Evolutionary conservation across 2,888 invertebrate genomes (phyloP).

Genomic region (Lithodes maja): DNA sequence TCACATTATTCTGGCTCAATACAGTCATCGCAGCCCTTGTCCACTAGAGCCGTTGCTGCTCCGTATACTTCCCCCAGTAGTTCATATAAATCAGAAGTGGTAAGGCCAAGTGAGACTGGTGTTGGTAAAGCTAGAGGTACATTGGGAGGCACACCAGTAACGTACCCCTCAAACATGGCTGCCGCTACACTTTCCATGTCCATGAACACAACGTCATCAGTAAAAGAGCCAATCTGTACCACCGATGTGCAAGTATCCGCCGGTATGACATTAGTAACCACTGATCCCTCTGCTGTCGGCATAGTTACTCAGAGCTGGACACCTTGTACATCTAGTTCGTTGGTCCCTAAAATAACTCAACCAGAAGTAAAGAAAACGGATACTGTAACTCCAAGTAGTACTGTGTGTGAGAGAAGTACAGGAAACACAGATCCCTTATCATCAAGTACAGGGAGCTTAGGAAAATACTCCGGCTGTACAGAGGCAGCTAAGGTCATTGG

Average conservation of each 20-base stretch:
- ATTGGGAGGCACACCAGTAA: neutral
- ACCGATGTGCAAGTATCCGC: neutral
- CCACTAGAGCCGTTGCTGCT: neutral
- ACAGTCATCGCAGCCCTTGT: conserved; percentile 12
- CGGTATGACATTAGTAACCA: neutral
- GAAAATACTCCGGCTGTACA: neutral
- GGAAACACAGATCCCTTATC: neutral
- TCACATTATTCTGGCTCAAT: neutral
- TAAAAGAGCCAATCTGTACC: conserved; percentile 19
- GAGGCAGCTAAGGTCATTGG: neutral
- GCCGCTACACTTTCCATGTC: conserved; percentile 15
- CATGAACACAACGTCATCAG: conserved; percentile 30
- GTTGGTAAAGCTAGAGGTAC: neutral
- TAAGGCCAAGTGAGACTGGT: neutral
- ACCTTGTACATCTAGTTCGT: conserved; percentile 10
- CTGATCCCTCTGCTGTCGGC: conserved; percentile 9
- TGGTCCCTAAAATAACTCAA: neutral
- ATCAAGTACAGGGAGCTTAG: conserved; percentile 1
- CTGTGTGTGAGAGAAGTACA: neutral
- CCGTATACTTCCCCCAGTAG: neutral
- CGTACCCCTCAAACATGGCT: conserved; percentile 8
- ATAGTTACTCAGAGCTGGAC: conserved; percentile 17
- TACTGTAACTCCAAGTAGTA: neutral
- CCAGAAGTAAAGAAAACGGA: conserved; percentile 1
- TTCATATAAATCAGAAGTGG: neutral